Evolutionary conservation across 2,113 vertebrate species (phyloP).

Genomic region (Hoplias malabaricus): DNA sequence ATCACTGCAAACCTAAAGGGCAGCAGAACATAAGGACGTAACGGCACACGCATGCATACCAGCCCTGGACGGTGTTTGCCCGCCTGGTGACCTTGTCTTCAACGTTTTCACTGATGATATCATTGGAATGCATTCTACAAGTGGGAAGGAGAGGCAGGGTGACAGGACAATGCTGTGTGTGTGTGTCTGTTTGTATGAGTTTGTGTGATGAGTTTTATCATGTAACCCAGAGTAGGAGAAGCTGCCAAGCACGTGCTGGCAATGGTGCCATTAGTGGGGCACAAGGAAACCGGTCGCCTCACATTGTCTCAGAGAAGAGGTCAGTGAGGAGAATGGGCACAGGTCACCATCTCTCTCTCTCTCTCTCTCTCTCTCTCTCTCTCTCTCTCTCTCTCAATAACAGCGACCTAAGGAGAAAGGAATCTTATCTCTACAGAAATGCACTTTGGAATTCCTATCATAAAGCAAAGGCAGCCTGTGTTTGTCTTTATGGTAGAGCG

Average conservation of each 20-base stretch:
- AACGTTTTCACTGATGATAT: conserved; percentile 56
- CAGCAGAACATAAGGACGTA: background rate
- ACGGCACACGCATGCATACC: conserved; percentile 24
- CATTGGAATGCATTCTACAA: conserved; percentile 57
- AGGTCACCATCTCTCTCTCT: conserved; percentile 12
- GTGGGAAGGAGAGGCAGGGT: conserved; percentile 36
- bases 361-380: conserved; percentile 21
- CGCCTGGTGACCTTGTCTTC: conserved; percentile 60
- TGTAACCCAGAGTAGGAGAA: conserved; percentile 22
- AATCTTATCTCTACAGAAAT: conserved; percentile 71
- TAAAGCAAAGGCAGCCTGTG: conserved; percentile 59
- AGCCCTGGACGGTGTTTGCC: conserved; percentile 36
- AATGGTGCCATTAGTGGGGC: conserved; percentile 35
- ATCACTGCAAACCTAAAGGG: conserved; percentile 23
- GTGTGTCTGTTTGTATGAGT: conserved; percentile 25
- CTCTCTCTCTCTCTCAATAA: conserved; percentile 49
- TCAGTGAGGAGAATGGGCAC: conserved; percentile 27
- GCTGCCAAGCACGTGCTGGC: conserved; percentile 35
- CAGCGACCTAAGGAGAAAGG: conserved; percentile 65
- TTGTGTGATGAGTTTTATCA: conserved; percentile 34
- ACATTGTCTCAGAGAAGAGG: conserved; percentile 32
- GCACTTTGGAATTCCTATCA: conserved; percentile 63
- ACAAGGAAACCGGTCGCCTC: conserved; percentile 33
- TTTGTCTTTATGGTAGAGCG: conserved; percentile 40
- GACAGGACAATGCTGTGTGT: conserved; percentile 3